Evolutionary conservation across 2,888 invertebrate genomes (phyloP).

Genomic region (Shargacucullia verbasci): DNA sequence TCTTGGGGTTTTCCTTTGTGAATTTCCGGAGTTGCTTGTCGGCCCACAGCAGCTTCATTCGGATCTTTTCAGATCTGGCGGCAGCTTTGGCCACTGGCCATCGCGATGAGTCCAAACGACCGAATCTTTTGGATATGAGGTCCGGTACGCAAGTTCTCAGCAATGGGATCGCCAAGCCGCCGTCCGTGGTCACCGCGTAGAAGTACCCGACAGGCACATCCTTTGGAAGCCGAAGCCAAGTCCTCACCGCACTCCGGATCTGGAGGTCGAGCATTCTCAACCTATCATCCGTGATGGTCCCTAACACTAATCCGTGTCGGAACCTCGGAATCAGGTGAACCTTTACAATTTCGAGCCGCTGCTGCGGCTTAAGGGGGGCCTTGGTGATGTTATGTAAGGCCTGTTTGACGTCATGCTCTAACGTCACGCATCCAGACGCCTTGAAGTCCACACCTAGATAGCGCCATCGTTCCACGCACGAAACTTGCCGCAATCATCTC

Average conservation of each 20-base stretch:
- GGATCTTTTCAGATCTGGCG: conserved; percentile 46
- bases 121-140: background rate
- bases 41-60: conserved; percentile 12
- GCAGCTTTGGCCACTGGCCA: conserved; percentile 11
- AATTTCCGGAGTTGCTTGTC: background rate
- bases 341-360: conserved; percentile 66
- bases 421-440: conserved; percentile 58
- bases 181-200: conserved; percentile 11
- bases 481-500: conserved; percentile 50
- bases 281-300: conserved; percentile 49
- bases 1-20: background rate
- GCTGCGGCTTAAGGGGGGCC: conserved; percentile 64
- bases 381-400: background rate
- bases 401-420: conserved; percentile 52
- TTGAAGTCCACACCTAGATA: conserved; percentile 63
- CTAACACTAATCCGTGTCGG: conserved; percentile 66
- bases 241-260: conserved; percentile 52
- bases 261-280: conserved; percentile 63
- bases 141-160: conserved; percentile 5
- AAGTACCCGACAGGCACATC: conserved; percentile 14
- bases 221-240: conserved; percentile 1
- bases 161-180: conserved; percentile 13
- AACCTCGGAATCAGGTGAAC: conserved; percentile 70
- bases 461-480: conserved; percentile 56
- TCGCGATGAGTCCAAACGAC: conserved; percentile 1